Conservation (phyloP, 2,797 vertebrate species). For the Sphenodon punctatus region DNA sequence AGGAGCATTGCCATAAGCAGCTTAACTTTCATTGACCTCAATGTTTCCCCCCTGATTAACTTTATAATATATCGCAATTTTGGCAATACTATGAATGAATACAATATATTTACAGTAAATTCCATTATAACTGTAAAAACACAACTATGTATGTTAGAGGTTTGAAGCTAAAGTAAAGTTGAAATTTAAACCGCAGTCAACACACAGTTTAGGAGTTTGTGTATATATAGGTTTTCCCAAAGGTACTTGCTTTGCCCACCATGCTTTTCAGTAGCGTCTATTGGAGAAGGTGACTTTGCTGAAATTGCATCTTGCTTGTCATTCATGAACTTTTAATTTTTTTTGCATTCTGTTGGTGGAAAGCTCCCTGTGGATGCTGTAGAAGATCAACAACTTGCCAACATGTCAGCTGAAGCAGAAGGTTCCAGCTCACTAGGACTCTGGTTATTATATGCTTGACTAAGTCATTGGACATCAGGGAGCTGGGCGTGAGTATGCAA, state of each 20-base stretch:
- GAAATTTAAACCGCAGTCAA: background rate
- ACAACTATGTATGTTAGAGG: background rate
- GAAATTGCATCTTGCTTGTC: background rate
- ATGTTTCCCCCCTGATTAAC: no score
- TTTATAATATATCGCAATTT: no score
- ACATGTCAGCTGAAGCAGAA: background rate
- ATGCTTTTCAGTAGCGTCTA: background rate
- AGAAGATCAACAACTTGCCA: background rate
- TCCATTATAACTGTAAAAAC: no score
- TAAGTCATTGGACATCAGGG: background rate
- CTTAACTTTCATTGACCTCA: no score
- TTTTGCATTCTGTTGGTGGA: background rate
- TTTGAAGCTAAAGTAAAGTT: no score
- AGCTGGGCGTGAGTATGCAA: background rate
- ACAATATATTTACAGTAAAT: no score
- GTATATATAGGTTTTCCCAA: background rate
- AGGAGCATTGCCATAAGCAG: no score
- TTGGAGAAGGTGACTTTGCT: background rate
- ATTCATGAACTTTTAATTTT: background rate
- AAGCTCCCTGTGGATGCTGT: fast-evolving
- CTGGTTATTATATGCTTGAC: background rate
- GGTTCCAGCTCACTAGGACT: background rate
- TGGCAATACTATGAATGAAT: no score
- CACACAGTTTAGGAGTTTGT: background rate
- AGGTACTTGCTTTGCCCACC: background rate